phyloP scores from a whole-genome alignment of 1,140 invertebrate species.

The Magallana angulata region DNA sequence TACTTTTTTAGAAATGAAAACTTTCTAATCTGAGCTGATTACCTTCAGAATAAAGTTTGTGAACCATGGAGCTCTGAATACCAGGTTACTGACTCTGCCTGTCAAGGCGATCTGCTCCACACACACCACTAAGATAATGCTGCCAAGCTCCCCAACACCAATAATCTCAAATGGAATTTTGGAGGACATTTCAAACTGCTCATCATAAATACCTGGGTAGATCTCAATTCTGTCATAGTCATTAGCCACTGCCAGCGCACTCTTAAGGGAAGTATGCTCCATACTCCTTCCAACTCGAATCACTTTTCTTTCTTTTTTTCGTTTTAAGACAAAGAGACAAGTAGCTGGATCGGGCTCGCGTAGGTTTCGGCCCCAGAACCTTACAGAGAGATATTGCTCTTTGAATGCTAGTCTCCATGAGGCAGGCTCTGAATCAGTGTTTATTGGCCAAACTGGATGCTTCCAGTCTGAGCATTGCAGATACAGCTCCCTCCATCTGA shows the following conservation, averaged over 20 bases:
- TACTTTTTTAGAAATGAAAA: too few relatives aligned
- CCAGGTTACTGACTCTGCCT: constrained; percentile 72
- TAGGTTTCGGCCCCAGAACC: constrained; percentile 66
- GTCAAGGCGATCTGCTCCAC: constrained; percentile 72
- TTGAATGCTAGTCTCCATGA: constrained; percentile 72
- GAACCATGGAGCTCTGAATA: constrained; percentile 75
- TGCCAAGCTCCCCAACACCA: constrained; percentile 72
- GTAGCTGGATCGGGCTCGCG: constrained; percentile 56
- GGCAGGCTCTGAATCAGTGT: constrained; percentile 66
- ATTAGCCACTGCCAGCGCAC: constrained; percentile 69
- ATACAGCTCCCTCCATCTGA: constrained; percentile 72
- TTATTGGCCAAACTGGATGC: constrained; percentile 74
- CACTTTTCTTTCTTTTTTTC: constrained; percentile 61
- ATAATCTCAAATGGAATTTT: constrained; percentile 76
- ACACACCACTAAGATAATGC: constrained; percentile 73
- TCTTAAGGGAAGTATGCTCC: constrained; percentile 69
- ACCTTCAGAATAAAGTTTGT: constrained; percentile 75
- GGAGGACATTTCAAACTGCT: constrained; percentile 75
- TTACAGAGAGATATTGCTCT: constrained; percentile 67
- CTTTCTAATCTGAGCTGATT: constrained; percentile 4
- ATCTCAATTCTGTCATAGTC: constrained; percentile 74
- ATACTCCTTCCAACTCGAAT: constrained; percentile 70
- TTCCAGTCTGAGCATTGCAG: constrained; percentile 68
- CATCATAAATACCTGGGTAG: constrained; percentile 75
- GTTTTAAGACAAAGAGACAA: constrained; percentile 69